Percentiles rank a stretch among this genome's conserved stretches.
Conservation (phyloP, 2,888 invertebrate species). For the Gibbula magus region DNA sequence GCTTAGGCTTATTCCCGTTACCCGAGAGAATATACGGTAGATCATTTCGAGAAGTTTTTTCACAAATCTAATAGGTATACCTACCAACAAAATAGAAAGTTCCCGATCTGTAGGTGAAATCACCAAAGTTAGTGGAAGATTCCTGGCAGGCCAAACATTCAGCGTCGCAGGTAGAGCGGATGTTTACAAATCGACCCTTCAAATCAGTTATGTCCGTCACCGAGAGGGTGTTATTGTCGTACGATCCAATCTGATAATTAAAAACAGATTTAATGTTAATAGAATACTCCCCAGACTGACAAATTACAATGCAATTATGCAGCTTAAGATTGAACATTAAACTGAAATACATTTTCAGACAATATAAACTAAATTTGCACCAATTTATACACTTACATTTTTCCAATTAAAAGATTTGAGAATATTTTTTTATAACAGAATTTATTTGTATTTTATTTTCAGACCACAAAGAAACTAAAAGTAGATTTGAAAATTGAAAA, state of each 20-base stretch:
- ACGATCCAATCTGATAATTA: neutral
- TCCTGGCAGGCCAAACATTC: conserved; percentile 59
- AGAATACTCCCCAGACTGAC: too few species aligned
- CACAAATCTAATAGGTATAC: conserved; percentile 16
- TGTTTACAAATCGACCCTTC: conserved; percentile 37
- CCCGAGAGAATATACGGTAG: neutral
- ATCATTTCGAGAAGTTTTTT: neutral
- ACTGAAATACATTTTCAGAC: too few species aligned
- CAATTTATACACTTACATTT: too few species aligned
- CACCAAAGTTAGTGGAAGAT: conserved; percentile 44
- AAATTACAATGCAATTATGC: too few species aligned
- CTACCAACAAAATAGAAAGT: conserved; percentile 66
- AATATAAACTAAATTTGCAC: too few species aligned
- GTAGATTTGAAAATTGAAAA: too few species aligned
- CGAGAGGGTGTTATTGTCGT: neutral
- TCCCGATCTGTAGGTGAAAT: conserved; percentile 59
- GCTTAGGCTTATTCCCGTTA: neutral
- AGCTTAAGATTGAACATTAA: too few species aligned
- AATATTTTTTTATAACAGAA: too few species aligned
- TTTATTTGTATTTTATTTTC: too few species aligned
- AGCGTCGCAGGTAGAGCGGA: conserved; percentile 54
- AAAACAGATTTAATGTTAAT: too few species aligned
- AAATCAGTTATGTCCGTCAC: conserved; percentile 27
- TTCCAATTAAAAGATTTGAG: too few species aligned
- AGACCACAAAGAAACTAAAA: too few species aligned